Evolutionary conservation across 2,797 vertebrate species (phyloP), one percentile per base, ranked within the genome.

Genomic region (Acrossocheilus wenchowensis): DNA sequence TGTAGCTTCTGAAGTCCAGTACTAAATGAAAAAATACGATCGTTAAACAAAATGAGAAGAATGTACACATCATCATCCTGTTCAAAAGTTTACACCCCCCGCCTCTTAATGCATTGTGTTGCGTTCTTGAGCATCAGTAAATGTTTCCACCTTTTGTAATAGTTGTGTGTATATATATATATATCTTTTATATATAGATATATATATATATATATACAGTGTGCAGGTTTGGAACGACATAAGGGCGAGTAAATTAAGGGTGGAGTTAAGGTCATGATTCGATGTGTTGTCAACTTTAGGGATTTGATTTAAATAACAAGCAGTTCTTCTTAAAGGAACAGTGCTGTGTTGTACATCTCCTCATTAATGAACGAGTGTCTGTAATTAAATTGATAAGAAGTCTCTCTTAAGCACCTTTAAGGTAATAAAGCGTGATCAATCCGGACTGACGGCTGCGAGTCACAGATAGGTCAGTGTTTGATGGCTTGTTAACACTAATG

Each of bases 331-430:
- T 69, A 74, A 43, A 74, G 15, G 43, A 74, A 10, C 23, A n/a
- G n/a, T 64, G 26, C 60, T 60, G 54, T 60, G 60, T 26, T 64
- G n/a, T 15, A 60, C 34, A 62, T 26, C 94, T 96, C 94, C 94
- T 90, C 88, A 91, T 94, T 95, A 95, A 95, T 95, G 95, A 94
- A 94, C 93, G 90, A 91, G 92, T 2, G 92, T 93, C 93, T 96
- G 93, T 96, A 96, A 96, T 96, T 96, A 96, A 95, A 94, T 87
- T 95, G 95, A 95, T 96, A 95, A 95, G 94, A 92, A 93, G 92
- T 93, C 90, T 91, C 92, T 93, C 94, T 95, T 94, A 95, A 95
- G 94, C 94, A 95, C 94, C 95, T 95, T 95, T 95, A 94, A 94
- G 95, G 92, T 95, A 96, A 96, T 95, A 92, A 95, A 94, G 92